phyloP scores from a whole-genome alignment of 2,888 invertebrate genomes.

The Carabus problematicus region DNA sequence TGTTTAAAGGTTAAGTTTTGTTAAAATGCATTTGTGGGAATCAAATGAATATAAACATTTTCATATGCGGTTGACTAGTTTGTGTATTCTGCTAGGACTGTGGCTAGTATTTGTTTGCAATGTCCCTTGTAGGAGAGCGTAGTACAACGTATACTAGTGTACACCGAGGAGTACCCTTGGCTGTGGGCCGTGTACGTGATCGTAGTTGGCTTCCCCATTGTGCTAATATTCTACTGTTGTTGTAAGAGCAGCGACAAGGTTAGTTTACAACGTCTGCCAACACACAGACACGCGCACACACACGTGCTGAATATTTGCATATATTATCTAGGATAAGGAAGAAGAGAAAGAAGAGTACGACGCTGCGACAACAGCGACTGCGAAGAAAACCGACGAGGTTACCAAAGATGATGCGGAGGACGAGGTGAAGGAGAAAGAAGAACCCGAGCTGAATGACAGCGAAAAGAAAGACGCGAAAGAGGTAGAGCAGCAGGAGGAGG shows the following conservation, averaged over 20 bases:
- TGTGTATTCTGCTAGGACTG: not conserved
- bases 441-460: conserved; percentile 51
- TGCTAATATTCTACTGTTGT: conserved; percentile 82
- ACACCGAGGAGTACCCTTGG: conserved; percentile 88
- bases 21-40: too few species aligned
- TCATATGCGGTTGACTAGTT: too few species aligned
- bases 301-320: not conserved
- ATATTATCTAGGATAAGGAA: conserved; percentile 57
- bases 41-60: too few species aligned
- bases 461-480: conserved; percentile 56
- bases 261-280: conserved; percentile 14
- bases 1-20: too few species aligned
- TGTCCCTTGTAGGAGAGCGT: conserved; percentile 73
- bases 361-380: conserved; percentile 58
- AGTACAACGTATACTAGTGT: conserved; percentile 76
- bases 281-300: not conserved
- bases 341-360: conserved; percentile 53
- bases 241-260: conserved; percentile 63
- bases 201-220: conserved; percentile 78
- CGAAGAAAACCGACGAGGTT: conserved; percentile 76
- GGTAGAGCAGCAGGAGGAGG: conserved; percentile 49
- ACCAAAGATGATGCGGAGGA: conserved; percentile 66
- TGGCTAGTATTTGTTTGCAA: not conserved
- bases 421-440: conserved; percentile 54
- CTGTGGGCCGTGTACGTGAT: conserved; percentile 87